Conservation (phyloP, 1,140 invertebrate genomes). For the Drosophila paulistorum region DNA sequence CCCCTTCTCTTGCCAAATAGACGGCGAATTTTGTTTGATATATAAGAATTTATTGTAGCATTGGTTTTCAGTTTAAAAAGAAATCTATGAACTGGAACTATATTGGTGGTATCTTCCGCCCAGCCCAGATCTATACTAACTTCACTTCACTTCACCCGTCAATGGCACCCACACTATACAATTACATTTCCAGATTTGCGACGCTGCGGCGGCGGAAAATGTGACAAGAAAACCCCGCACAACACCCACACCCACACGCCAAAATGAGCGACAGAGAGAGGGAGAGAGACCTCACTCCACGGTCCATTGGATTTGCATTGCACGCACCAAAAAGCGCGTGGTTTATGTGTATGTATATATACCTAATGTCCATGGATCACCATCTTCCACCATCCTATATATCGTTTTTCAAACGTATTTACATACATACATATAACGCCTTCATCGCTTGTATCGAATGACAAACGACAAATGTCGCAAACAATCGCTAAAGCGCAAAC, state of each 20-base stretch:
- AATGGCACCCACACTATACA: constrained; percentile 15
- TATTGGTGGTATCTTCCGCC: not conserved
- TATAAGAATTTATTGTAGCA: not conserved
- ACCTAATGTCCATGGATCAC: constrained; percentile 13
- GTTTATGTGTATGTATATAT: constrained; percentile 14
- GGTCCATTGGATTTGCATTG: constrained; percentile 71
- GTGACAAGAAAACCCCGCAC: constrained; percentile 21
- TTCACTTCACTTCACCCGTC: constrained; percentile 17
- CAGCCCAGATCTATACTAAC: constrained; percentile 6
- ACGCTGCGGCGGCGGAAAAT: constrained; percentile 13
- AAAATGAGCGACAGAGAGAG: not conserved
- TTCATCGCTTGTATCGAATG: constrained; percentile 66
- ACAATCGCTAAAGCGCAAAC: constrained; percentile 40
- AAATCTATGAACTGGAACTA: not conserved
- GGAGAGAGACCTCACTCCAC: constrained; percentile 19
- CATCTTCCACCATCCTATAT: constrained; percentile 42
- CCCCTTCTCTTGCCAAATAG: not conserved
- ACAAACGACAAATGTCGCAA: constrained; percentile 66
- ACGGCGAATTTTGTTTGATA: constrained; percentile 1
- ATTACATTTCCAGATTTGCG: constrained; percentile 10
- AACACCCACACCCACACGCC: not conserved
- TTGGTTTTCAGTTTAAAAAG: not conserved
- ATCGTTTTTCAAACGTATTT: constrained; percentile 66
- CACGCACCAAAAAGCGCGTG: constrained; percentile 75
- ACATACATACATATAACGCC: constrained; percentile 40